Evolutionary conservation across 2,113 vertebrate species (phyloP).

Genomic region (Axis porcinus): DNA sequence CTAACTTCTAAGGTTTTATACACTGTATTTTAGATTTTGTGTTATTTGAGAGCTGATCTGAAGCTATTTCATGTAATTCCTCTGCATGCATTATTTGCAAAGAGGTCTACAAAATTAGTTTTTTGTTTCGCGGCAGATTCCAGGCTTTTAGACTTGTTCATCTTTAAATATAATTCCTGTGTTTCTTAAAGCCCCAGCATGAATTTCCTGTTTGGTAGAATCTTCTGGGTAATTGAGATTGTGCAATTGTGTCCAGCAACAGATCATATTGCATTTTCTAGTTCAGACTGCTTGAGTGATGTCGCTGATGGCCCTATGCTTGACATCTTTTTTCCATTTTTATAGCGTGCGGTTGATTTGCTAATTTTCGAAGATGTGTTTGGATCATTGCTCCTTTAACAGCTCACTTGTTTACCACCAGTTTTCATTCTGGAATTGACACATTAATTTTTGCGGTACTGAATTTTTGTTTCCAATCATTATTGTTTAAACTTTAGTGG

Average conservation of each 20-base stretch:
- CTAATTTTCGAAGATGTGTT: conserved; percentile 16
- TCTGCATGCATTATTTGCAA: conserved; percentile 7
- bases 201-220: conserved; percentile 82
- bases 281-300: conserved; percentile 48
- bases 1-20: background rate
- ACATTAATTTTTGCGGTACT: background rate
- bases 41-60: background rate
- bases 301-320: background rate
- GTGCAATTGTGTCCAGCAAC: conserved; percentile 74
- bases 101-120: background rate
- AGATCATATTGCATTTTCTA: conserved; percentile 60
- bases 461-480: background rate
- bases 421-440: conserved; percentile 8
- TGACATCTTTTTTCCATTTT: conserved; percentile 39
- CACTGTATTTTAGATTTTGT: background rate
- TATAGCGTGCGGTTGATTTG: conserved; percentile 23
- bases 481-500: background rate
- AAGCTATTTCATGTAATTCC: background rate
- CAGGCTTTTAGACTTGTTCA: conserved; percentile 40
- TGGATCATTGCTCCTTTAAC: background rate
- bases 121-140: conserved; percentile 17
- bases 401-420: background rate
- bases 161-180: conserved; percentile 50
- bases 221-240: conserved; percentile 78
- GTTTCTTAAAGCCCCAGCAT: conserved; percentile 67